Evolutionary conservation across 2,797 vertebrate species (phyloP), one percentile per base, ranked within the genome.

Genomic region (Myiotriccus ornatus): DNA sequence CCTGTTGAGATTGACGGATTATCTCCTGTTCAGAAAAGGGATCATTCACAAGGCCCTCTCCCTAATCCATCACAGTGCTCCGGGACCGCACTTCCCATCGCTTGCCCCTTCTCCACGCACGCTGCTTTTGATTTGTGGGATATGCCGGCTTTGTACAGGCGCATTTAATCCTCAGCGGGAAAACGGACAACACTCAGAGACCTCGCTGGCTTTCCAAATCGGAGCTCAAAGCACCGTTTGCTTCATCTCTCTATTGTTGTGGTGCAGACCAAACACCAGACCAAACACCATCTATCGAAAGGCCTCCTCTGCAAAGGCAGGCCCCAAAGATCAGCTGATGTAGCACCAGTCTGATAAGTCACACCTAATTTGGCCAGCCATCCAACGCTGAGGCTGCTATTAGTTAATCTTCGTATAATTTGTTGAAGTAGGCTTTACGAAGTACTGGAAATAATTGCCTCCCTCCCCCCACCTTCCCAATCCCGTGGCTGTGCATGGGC

Each of bases 321-420:
- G 34, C 80, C 70, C 46, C 10, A 9, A 85, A 46, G 60, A 77
- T 44, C 55, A 41, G 68, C 39, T 17, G 10, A 59, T 3, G 28
- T 91, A 91, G 87, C 60, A 30, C 57, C 7, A 6, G 4, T 41
- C 39, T 68, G 89, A 88, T 56, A 89, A 76, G 83, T 93, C 89
- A 91, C 84, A 82, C 73, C 32, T 71, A 96, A 97, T 96, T 95
- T 95, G 67, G 64, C 69, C 62, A 62, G 75, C 67, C 88, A 91
- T 32, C 57, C 75, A 84, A 43, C 0, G 50, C 84, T 55, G 46
- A 77, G 87, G 84, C 84, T 93, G 94, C 80, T 91, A 86, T 90
- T 94, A 94, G 83, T 96, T 93, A 95, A 96, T 96, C 91, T 91
- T 82, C 84, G 60, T 64, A 41, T 90, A 92, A 97, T 97, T 95